These are phyloP conservation scores for Labeo calbasu DNA, from an alignment of 2,797 vertebrate genomes.

Conservation along the genomic window DNA sequence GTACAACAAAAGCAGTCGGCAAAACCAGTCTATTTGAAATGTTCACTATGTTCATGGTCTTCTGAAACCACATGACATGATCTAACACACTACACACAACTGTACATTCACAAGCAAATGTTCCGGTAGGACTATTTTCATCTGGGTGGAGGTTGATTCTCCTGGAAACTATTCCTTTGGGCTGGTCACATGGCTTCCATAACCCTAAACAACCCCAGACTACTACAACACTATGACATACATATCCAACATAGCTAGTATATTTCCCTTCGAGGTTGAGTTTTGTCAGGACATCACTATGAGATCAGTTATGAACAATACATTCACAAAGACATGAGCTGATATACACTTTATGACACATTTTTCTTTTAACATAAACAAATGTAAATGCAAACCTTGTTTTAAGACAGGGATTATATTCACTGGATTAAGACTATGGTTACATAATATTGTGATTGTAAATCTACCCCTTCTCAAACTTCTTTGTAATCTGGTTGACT, in stretches of 20 bases:
- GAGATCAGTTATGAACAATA: neutral
- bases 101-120: neutral
- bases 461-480: neutral
- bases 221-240: neutral
- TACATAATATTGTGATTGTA: neutral
- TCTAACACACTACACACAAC: neutral
- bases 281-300: neutral
- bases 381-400: neutral
- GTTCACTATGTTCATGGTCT: neutral
- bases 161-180: neutral
- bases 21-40: neutral
- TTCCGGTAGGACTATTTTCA: neutral
- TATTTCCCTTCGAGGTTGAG: neutral
- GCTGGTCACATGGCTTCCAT: neutral
- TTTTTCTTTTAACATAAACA: neutral
- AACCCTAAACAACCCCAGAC: neutral
- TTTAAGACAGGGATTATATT: too few species aligned
- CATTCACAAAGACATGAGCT: neutral
- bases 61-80: neutral
- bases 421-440: neutral
- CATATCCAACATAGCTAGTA: neutral
- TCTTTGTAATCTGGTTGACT: neutral
- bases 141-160: neutral
- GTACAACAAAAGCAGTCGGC: neutral
- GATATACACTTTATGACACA: neutral